Evolutionary conservation across 2,888 invertebrate species (phyloP).

Genomic region (Nomada goodeniana): DNA sequence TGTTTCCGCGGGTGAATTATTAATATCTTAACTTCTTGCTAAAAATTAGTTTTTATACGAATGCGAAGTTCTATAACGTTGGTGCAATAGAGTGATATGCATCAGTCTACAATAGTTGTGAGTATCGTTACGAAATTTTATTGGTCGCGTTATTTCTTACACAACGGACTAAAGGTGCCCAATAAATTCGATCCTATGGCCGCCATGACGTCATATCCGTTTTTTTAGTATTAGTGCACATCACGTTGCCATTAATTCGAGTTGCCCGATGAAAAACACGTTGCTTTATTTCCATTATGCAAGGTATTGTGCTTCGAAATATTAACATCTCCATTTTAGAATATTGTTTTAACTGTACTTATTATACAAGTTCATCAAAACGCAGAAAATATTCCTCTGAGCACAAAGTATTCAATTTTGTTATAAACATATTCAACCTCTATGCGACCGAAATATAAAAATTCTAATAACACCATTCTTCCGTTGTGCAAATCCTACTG

Average conservation of each 20-base stretch:
- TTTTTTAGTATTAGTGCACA: conserved; percentile 41
- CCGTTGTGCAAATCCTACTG: no score
- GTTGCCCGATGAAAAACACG: neutral
- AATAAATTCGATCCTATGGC: conserved; percentile 46
- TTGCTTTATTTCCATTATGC: neutral
- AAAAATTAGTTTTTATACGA: neutral
- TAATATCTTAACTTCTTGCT: neutral
- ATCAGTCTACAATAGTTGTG: neutral
- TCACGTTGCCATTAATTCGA: conserved; percentile 11
- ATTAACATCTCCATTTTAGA: neutral
- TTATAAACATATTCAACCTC: no score
- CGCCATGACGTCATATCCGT: conserved; percentile 54
- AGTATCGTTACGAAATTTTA: conserved; percentile 8
- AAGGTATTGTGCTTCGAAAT: neutral
- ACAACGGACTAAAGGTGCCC: neutral
- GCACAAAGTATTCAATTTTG: no score
- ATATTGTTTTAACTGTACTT: neutral
- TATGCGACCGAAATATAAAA: no score
- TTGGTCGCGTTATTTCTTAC: neutral
- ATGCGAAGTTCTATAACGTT: neutral
- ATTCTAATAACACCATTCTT: no score
- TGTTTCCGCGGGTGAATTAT: conserved; percentile 24
- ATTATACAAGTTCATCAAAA: neutral
- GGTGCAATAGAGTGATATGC: neutral
- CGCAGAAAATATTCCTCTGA: neutral